Conservation (phyloP, 2,113 vertebrate genomes). For the Aplodontia rufa region DNA sequence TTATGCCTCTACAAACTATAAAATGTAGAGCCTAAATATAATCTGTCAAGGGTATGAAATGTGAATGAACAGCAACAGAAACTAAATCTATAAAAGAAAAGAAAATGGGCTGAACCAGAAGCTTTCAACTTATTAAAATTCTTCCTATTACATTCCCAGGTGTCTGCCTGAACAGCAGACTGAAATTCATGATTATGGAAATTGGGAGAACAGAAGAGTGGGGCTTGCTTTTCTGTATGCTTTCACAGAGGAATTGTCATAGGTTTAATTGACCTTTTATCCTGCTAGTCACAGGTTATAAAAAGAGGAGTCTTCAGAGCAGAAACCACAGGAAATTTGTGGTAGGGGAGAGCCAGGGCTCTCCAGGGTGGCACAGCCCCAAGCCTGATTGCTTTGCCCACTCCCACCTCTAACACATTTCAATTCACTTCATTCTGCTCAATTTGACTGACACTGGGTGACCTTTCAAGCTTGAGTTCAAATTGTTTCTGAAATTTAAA, state of each 20-base stretch:
- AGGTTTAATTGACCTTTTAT: constrained; percentile 71
- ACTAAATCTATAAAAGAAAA: constrained; percentile 57
- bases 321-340: constrained; percentile 45
- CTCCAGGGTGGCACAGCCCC: background rate
- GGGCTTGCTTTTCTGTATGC: constrained; percentile 3
- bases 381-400: background rate
- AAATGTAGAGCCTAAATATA: constrained; percentile 52
- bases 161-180: constrained; percentile 59
- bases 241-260: constrained; percentile 61
- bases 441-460: background rate
- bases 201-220: constrained; percentile 57
- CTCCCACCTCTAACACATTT: constrained; percentile 27
- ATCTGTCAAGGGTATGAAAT: constrained; percentile 54
- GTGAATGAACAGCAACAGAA: constrained; percentile 60
- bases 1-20: constrained; percentile 52
- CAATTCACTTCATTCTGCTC: background rate
- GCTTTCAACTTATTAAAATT: constrained; percentile 50
- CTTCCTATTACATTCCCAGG: constrained; percentile 45
- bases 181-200: constrained; percentile 69
- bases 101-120: constrained; percentile 56
- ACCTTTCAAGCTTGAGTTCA: constrained; percentile 27
- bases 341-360: background rate
- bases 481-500: constrained; percentile 11
- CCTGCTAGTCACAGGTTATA: background rate
- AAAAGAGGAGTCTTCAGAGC: constrained; percentile 20